Evolutionary conservation across 2,888 invertebrate species (phyloP), one percentile per base, ranked within the genome.

Genomic region (Rhamnusium bicolor): DNA sequence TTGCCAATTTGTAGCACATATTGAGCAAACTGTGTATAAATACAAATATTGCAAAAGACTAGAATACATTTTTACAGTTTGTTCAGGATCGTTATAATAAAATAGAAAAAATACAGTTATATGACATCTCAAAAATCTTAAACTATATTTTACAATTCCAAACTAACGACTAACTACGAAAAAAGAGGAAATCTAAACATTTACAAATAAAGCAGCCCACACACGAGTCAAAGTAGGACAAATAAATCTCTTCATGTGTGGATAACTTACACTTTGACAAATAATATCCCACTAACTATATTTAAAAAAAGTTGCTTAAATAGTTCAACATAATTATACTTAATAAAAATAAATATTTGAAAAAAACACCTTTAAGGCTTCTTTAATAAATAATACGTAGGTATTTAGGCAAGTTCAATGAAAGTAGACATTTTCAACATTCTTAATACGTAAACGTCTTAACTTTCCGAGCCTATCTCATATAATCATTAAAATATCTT

Each of bases 1-100:
- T 81, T 80, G 78, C 80, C 78, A 78, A 73, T 69, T 67, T 61
- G 72, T 79, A 80, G 75, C 78, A 80, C 79, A 73, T 78, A 56
- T 84, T 85, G 84, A 85, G 84, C 84, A 84, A 83, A 84, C 83
- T 83, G 83, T 83, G 80, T 82, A 81, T 80, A 78, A 74, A 79
- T 83, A 83, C 82, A 84, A 80, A 82, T 83, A 83, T 83, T 83
- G 83, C 82, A 83, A 81, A 81, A 77, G 84, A 84, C 84, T 84
- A 84, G 84, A 84, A 81, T 82, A 84, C 79, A 81, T 74, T 71
- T 79, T 80, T 80, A 82, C 80, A 82, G 78, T 78, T 81, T 78
- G 76, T 80, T 76, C 71, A 79, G 79, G 73, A 74, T 76, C 66
- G 71, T 73, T 77, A 69, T 69, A 62, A 65, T 69, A 71, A 61